Percentiles rank a stretch among this genome's conserved stretches.
Conservation (phyloP, 2,888 invertebrate species). For the Sarcophaga variegata region DNA sequence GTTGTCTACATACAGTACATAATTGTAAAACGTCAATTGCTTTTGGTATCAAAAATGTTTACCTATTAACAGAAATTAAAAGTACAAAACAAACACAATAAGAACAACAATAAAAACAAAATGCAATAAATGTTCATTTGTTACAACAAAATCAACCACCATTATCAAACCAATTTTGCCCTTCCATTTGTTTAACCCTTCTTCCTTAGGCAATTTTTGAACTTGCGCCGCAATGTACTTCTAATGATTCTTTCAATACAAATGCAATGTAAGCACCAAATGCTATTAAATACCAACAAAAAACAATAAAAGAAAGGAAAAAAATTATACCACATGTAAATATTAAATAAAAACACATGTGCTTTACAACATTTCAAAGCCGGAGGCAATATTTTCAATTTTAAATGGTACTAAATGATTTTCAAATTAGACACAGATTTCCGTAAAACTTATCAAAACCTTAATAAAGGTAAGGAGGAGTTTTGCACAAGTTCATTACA, state of each 20-base stretch:
- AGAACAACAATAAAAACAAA: slow-evolving; percentile 34
- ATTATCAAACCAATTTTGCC: neutral
- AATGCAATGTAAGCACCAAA: slow-evolving; percentile 1
- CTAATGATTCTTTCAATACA: slow-evolving; percentile 33
- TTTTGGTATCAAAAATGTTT: slow-evolving; percentile 45
- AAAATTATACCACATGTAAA: neutral
- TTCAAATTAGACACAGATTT: neutral
- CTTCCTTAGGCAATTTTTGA: slow-evolving; percentile 29
- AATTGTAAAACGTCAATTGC: slow-evolving; percentile 29
- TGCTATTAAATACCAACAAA: slow-evolving; percentile 8
- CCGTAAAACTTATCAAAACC: no score
- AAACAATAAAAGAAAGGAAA: slow-evolving; percentile 40
- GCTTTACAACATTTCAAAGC: slow-evolving; percentile 16
- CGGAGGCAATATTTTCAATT: slow-evolving; percentile 24
- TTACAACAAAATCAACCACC: slow-evolving; percentile 55
- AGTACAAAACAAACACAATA: slow-evolving; percentile 8
- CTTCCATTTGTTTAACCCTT: slow-evolving; percentile 40
- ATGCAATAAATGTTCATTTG: slow-evolving; percentile 54
- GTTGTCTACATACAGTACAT: neutral
- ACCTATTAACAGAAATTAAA: slow-evolving; percentile 54
- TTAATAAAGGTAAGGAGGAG: no score
- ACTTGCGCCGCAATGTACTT: slow-evolving; percentile 29
- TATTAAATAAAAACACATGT: slow-evolving; percentile 4
- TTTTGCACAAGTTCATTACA: neutral
- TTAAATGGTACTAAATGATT: slow-evolving; percentile 3